phyloP scores from a whole-genome alignment of 2,113 vertebrate species.

The Cranoglanis bouderius region DNA sequence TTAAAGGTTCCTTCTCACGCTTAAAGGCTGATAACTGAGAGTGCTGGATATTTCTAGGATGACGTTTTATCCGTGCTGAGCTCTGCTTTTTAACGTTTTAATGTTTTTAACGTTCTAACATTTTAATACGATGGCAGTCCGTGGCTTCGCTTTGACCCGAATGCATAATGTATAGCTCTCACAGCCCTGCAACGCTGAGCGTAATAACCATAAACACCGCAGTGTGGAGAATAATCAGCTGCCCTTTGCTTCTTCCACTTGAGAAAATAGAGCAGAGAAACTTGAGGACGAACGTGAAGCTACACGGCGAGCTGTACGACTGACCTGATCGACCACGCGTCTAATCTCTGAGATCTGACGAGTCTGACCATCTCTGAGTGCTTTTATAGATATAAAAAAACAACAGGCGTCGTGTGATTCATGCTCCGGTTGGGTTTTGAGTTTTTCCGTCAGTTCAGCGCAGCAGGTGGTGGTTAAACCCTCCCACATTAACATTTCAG shows the following conservation, averaged over 20 bases:
- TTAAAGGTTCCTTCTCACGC: neutral
- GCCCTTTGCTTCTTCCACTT: neutral
- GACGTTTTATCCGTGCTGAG: neutral
- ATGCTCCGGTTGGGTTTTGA: neutral
- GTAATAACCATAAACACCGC: neutral
- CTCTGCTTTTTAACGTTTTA: neutral
- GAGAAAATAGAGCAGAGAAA: neutral
- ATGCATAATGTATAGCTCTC: neutral
- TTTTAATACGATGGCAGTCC: neutral
- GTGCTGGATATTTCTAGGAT: neutral
- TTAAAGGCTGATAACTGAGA: neutral
- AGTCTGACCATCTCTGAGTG: neutral
- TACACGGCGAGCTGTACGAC: too few species aligned
- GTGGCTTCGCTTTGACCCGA: neutral
- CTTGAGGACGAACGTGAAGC: neutral
- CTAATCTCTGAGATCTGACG: neutral
- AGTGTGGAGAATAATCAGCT: neutral
- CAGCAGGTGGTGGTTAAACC: constrained; percentile 5
- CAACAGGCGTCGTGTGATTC: neutral
- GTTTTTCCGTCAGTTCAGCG: neutral
- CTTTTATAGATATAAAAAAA: neutral
- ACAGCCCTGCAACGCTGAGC: neutral
- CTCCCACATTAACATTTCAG: neutral
- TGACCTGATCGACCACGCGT: neutral
- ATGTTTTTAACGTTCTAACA: neutral